phyloP scores from a whole-genome alignment of 2,113 vertebrate genomes.

The Perca schrenkii region DNA sequence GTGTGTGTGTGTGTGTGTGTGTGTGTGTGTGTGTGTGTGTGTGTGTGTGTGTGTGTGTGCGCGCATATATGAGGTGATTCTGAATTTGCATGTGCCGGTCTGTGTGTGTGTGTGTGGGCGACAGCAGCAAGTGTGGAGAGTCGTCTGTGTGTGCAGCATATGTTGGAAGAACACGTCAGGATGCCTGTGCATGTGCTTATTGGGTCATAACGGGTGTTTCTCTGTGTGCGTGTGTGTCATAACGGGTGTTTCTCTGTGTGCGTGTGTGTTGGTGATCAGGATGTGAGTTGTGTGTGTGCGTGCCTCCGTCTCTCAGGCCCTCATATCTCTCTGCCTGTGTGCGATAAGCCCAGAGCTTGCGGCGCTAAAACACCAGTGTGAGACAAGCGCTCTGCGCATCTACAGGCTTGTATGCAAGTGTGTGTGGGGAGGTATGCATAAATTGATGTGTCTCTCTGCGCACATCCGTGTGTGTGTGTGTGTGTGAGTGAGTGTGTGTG shows the following conservation, averaged over 20 bases:
- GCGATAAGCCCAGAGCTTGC: constrained; percentile 80
- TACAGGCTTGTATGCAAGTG: constrained; percentile 56
- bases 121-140: constrained; percentile 35
- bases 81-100: constrained; percentile 59
- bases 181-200: constrained; percentile 68
- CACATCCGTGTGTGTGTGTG: constrained; percentile 37
- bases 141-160: constrained; percentile 59
- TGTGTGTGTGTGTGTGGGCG: constrained; percentile 65
- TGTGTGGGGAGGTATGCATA: constrained; percentile 62
- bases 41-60: background rate
- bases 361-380: constrained; percentile 80
- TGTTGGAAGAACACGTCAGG: constrained; percentile 58
- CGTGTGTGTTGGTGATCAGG: constrained; percentile 50
- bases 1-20: too few relatives aligned
- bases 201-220: constrained; percentile 69
- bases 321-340: constrained; percentile 80
- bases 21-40: background rate
- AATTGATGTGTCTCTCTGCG: constrained; percentile 65
- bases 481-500: background rate
- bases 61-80: constrained; percentile 9
- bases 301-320: constrained; percentile 67
- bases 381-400: constrained; percentile 75
- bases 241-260: constrained; percentile 46
- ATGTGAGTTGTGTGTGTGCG: constrained; percentile 39
- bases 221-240: constrained; percentile 40